A percentile compares a stretch with the other conserved stretches of the same genome.
These are phyloP conservation scores for Bos javanicus DNA, from an alignment of 2,113 vertebrate species.

Conservation along the genomic window DNA sequence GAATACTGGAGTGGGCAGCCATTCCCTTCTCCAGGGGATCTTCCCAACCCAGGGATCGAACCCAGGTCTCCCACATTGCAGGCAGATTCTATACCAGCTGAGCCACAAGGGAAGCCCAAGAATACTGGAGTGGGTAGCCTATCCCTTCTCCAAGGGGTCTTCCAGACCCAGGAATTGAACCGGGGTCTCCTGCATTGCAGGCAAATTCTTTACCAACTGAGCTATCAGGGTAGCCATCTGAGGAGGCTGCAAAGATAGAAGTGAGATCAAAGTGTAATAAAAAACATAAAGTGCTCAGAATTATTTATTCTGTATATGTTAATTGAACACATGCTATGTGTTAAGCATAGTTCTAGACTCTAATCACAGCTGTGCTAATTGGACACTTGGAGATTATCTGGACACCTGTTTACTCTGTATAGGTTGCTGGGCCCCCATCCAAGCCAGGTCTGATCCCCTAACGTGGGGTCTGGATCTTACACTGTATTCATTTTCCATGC, in stretches of 20 bases:
- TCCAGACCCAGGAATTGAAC: neutral
- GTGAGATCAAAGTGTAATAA: neutral
- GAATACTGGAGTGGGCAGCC: neutral
- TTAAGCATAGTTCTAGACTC: neutral
- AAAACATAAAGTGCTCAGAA: neutral
- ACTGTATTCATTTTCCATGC: neutral
- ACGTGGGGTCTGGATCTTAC: neutral
- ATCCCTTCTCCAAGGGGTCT: neutral
- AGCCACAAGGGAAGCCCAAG: neutral
- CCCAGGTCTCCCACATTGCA: neutral
- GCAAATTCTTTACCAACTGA: neutral
- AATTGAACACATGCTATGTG: neutral
- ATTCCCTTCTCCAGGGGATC: neutral
- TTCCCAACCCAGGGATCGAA: neutral
- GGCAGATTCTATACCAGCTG: neutral
- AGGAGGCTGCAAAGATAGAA: neutral
- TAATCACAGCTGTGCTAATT: neutral
- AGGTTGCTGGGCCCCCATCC: accelerated
- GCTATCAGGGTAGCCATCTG: neutral
- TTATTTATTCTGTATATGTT: neutral
- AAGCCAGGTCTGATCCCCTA: neutral
- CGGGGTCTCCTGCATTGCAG: neutral
- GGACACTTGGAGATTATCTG: neutral
- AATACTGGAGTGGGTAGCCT: neutral
- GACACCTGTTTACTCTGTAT: no score